Conservation (phyloP, 2,113 vertebrate genomes). For the Cynopterus brachyotis region DNA sequence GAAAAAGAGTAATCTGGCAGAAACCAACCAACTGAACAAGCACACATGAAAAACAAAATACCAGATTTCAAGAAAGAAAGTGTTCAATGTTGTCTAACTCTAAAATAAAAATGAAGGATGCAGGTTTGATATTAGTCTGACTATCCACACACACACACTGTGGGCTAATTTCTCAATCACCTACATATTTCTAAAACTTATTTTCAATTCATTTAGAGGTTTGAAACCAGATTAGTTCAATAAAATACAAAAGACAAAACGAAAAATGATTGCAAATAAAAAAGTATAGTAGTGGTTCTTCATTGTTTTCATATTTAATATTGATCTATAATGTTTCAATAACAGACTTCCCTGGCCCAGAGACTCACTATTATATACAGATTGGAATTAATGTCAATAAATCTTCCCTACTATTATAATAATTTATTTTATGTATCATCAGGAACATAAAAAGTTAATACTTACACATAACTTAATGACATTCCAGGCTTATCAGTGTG, state of each 20-base stretch:
- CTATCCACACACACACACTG: not conserved
- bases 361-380: not conserved
- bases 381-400: not conserved
- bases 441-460: slow-evolving; percentile 28
- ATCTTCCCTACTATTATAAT: not conserved
- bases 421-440: slow-evolving; percentile 18
- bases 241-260: not conserved
- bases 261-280: slow-evolving; percentile 9
- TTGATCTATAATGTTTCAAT: not conserved
- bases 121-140: not conserved
- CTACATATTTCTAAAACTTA: not conserved
- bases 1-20: not conserved
- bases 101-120: not conserved
- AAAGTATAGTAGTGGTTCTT: not conserved
- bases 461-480: slow-evolving; percentile 67
- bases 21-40: not conserved
- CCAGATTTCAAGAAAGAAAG: not conserved
- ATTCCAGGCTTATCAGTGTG: slow-evolving; percentile 53
- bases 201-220: not conserved
- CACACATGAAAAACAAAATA: not conserved
- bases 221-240: not conserved
- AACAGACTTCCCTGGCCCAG: not conserved
- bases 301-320: slow-evolving; percentile 30
- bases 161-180: not conserved
- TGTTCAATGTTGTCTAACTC: not conserved